Base-by-base conservation (phyloP, 2,113 vertebrate species). In the Pseudopipra pipra region DNA sequence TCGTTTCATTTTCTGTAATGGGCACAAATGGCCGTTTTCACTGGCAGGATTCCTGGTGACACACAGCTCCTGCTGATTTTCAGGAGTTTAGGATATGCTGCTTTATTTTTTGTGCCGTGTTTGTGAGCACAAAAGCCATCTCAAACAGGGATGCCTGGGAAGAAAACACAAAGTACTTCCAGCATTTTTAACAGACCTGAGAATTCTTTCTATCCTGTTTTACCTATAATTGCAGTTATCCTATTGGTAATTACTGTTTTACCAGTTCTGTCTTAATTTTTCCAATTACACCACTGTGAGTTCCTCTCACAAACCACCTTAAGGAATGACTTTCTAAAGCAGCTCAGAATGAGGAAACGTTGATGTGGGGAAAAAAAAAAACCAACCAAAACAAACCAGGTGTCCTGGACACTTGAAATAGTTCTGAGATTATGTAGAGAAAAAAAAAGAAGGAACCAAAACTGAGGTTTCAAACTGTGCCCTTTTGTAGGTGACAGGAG, bases 201-300 rank as follows among this genome's bases (percentile, higher is more conserved):
- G 52, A 54, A 9, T 51, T 75, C 4, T 9, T 83, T 35, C 18
- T 62, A 2, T 39, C 35, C 59, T 61, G 11, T 76, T 86, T 67
- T 58, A 37, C 24, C 22, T n/a, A 33, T n/a, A 44, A 1, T 52
- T 47, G 6, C 24, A n/a, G 14, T 37, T 61, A 59, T 25, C n/a
- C n/a, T 25, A 9, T 59, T 59, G 58, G n/a, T 37, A 59, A 59
- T 59, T 59, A 37, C 14, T 55, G 2, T 33, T 56, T 56, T 33
- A 56, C 31, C 5, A 12, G 11, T 37, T 44, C 46, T 52, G 30
- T 79, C n/a, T 15, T 9, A 31, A 31, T 80, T 83, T 67, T 68
- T 25, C 24, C 19, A 54, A 0, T 39, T 39, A 6, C 28, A 28
- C 4, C 20, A 8, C 17, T 46, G 0, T 6, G 17, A 35, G 19